Base-by-base conservation (phyloP, 2,888 invertebrate genomes). In the Biston betularia region DNA sequence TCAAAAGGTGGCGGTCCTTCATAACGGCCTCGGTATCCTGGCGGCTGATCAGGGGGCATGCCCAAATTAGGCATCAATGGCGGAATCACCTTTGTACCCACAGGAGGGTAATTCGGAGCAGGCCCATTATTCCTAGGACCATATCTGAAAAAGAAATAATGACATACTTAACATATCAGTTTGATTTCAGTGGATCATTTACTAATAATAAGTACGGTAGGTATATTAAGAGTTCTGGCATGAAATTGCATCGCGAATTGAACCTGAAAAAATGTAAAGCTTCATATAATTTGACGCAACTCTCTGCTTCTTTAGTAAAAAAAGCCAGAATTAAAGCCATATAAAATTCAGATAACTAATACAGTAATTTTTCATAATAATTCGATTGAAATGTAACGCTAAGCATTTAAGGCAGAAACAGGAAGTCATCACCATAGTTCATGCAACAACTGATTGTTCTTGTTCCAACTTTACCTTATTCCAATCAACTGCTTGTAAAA, bases 1-100 rank as follows among this genome's bases (percentile, higher is more conserved):
- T 95, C 95, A 76, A 95, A 95, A 60, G 93, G 84, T 33, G 90
- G 83, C 34, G 91, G 89, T 9, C 74, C 86, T 45, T 93, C 93
- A 74, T 90, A 93, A 8, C 93, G 90, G 55, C 89, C 90, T 56
- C 90, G 84, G 78, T 89, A 93, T 6, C 88, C 88, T n/a, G 87
- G 85, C 34, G 87, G 85, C 38, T 83, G 88, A 40, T 91, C 91
- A 40, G 83, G 70, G 71, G 85, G 86, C 35, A 86, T 71, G 10
- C 85, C 81, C 45, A 89, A 74, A 74, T 72, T 84, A 56, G 84
- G 82, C 81, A 92, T 76, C 63, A 75, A 59, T 6, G 87, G 84
- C 34, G 88, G 87, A 65, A 89, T 81, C 35, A 87, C 86, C 83
- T 93, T 93, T 5, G 79, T 73, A 44, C 86, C 88, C 79, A 89